Evolutionary conservation across 2,888 invertebrate genomes (phyloP).

Genomic region (Panopea generosa): DNA sequence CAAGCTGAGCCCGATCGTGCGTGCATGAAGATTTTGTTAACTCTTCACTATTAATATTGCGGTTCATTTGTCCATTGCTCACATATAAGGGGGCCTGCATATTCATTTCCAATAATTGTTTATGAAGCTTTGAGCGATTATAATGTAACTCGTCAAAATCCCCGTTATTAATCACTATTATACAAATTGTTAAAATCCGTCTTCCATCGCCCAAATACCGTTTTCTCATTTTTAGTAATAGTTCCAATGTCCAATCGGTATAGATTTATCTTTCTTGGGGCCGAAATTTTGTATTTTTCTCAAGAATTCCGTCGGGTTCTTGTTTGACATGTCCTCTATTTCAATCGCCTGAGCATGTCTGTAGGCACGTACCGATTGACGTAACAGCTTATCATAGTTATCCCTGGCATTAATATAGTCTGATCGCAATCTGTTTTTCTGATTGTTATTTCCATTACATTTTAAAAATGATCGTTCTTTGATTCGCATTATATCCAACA

Average conservation of each 20-base stretch:
- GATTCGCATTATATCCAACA: slow-evolving; percentile 3
- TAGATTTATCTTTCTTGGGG: slow-evolving; percentile 8
- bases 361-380: slow-evolving; percentile 15
- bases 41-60: slow-evolving; percentile 19
- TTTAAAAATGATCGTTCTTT: not conserved
- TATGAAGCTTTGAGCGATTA: slow-evolving; percentile 13
- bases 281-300: slow-evolving; percentile 17
- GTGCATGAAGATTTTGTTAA: slow-evolving; percentile 2
- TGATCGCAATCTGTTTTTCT: not conserved
- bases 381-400: slow-evolving; percentile 21
- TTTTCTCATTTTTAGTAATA: slow-evolving; percentile 3
- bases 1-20: slow-evolving; percentile 4
- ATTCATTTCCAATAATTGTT: slow-evolving; percentile 23
- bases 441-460: not conserved
- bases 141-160: slow-evolving; percentile 26
- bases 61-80: slow-evolving; percentile 18
- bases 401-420: slow-evolving; percentile 23
- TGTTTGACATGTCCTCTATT: slow-evolving; percentile 35
- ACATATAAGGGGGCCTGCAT: slow-evolving; percentile 22
- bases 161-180: slow-evolving; percentile 10
- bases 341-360: slow-evolving; percentile 9
- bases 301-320: slow-evolving; percentile 26
- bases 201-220: slow-evolving; percentile 18
- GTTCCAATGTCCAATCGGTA: slow-evolving; percentile 23
- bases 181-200: slow-evolving; percentile 14